Percentiles rank a stretch among this genome's conserved stretches.
phyloP scores from a whole-genome alignment of 2,888 invertebrate species.

The Tinea semifulvella region DNA sequence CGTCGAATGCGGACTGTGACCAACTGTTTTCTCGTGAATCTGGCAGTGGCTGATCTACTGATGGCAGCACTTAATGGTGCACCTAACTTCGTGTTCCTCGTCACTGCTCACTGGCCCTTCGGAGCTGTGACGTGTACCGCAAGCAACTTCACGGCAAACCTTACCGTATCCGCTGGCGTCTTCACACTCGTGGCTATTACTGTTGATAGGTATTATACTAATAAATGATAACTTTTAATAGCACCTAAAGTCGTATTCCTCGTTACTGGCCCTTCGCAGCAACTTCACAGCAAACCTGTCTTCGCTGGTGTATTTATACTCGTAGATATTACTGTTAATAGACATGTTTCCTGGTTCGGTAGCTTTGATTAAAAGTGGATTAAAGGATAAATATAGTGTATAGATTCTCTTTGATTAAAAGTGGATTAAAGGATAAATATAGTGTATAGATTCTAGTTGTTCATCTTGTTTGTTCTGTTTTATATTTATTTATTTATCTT shows the following conservation, averaged over 20 bases:
- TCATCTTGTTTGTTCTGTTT: too few species aligned
- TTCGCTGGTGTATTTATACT: conserved; percentile 91
- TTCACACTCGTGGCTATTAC: conserved; percentile 93
- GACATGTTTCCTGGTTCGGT: too few species aligned
- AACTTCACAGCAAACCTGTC: conserved; percentile 89
- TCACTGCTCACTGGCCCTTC: conserved; percentile 89
- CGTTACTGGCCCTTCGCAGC: too few species aligned
- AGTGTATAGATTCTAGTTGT: too few species aligned
- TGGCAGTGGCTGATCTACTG: conserved; percentile 86
- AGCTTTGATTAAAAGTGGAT: too few species aligned
- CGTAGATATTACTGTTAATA: conserved; percentile 90
- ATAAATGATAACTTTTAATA: background rate
- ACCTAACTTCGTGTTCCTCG: conserved; percentile 89
- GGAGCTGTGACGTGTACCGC: conserved; percentile 85
- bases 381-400: too few species aligned
- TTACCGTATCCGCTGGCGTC: conserved; percentile 90
- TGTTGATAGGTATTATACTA: conserved; percentile 83
- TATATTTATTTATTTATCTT: too few species aligned
- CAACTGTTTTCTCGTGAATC: conserved; percentile 89
- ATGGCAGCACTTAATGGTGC: conserved; percentile 88
- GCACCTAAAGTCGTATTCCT: background rate
- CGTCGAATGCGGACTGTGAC: conserved; percentile 88
- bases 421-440: too few species aligned
- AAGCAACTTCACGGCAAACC: conserved; percentile 89
- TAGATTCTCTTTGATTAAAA: too few species aligned